Conservation (phyloP, 2,797 vertebrate genomes). For the Coreius guichenoti region DNA sequence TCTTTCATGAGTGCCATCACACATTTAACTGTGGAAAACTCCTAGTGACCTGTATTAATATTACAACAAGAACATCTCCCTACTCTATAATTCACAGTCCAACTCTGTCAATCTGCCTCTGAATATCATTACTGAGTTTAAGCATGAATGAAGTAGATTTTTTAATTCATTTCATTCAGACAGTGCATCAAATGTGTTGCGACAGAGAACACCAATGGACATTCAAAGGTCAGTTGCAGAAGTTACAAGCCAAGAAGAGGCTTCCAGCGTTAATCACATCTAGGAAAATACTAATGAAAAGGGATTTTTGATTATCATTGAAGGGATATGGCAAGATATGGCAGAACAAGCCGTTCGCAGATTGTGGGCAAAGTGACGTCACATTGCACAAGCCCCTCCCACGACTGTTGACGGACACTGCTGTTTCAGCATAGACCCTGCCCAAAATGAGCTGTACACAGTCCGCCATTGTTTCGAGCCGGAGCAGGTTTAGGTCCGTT, state of each 20-base stretch:
- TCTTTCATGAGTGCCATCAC: not conserved
- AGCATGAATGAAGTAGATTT: constrained; percentile 18
- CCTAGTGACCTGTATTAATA: constrained; percentile 23
- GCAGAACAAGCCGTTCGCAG: too few relatives aligned
- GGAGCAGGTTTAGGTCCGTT: too few relatives aligned
- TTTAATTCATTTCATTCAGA: constrained; percentile 13
- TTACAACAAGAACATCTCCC: constrained; percentile 15
- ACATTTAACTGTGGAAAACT: not conserved
- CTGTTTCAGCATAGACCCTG: too few relatives aligned
- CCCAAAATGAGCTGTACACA: too few relatives aligned
- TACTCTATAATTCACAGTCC: constrained; percentile 43
- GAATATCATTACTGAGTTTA: constrained; percentile 30
- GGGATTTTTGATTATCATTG: not conserved
- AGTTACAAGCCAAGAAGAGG: not conserved
- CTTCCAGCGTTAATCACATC: not conserved
- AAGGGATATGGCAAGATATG: not conserved
- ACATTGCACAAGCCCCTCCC: too few relatives aligned
- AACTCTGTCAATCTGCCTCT: constrained; percentile 31
- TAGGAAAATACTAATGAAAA: not conserved
- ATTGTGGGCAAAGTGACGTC: too few relatives aligned
- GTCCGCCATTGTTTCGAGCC: too few relatives aligned
- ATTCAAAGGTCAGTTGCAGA: constrained; percentile 20
- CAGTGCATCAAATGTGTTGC: constrained; percentile 9
- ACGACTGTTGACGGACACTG: too few relatives aligned
- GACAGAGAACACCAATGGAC: constrained; percentile 6